Evolutionary conservation across 2,113 vertebrate genomes (phyloP).

Genomic region (Aphyosemion australe): DNA sequence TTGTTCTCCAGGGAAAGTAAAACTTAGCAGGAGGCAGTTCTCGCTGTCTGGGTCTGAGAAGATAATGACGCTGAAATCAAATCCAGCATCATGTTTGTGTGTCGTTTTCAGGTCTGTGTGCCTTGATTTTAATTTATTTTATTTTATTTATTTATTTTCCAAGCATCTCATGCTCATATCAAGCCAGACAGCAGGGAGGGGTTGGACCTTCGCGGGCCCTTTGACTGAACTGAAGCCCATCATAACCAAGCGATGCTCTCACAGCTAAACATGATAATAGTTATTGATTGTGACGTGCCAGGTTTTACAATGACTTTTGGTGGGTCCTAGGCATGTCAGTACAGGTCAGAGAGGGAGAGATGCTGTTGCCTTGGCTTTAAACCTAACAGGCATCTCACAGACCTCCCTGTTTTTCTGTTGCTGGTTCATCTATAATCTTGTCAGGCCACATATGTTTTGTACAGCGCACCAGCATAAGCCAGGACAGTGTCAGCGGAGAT

Average conservation of each 20-base stretch:
- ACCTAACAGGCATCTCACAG: constrained; percentile 24
- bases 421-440: constrained; percentile 43
- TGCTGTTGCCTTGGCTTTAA: constrained; percentile 34
- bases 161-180: constrained; percentile 37
- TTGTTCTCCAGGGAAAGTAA: constrained; percentile 43
- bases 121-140: constrained; percentile 11
- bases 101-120: constrained; percentile 7
- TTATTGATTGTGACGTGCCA: constrained; percentile 51
- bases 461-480: constrained; percentile 36
- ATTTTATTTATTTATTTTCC: constrained; percentile 14
- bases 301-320: constrained; percentile 42
- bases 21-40: constrained; percentile 55
- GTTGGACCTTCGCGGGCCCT: constrained; percentile 15
- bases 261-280: constrained; percentile 48
- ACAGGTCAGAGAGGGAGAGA: constrained; percentile 24
- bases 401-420: constrained; percentile 53
- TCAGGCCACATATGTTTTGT: constrained; percentile 50
- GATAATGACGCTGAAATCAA: constrained; percentile 49
- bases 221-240: constrained; percentile 22
- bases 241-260: constrained; percentile 24
- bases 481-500: constrained; percentile 53
- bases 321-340: constrained; percentile 10
- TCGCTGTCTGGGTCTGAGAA: constrained; percentile 53
- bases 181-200: constrained; percentile 37
- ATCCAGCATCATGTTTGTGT: constrained; percentile 24